phyloP scores from a whole-genome alignment of 2,797 vertebrate species.

The Picus viridis region DNA sequence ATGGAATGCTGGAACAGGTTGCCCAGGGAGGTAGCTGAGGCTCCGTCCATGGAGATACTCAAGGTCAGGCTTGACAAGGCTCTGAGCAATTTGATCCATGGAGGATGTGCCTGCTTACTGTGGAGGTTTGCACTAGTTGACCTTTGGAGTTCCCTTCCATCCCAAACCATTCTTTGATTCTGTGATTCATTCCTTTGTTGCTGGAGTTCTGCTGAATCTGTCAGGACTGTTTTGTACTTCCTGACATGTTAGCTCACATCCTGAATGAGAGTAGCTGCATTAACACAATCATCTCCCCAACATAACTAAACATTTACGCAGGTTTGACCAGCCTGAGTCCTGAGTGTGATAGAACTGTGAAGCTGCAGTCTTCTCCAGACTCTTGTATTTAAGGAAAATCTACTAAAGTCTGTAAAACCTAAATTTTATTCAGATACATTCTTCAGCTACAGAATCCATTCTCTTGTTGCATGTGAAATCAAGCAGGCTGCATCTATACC shows the following conservation, averaged over 20 bases:
- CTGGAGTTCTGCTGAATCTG: neutral
- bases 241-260: too few species aligned
- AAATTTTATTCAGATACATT: neutral
- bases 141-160: too few species aligned
- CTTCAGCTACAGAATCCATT: neutral
- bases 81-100: too few species aligned
- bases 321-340: neutral
- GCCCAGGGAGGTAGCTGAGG: too few species aligned
- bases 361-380: neutral
- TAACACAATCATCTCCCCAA: neutral
- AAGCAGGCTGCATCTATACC: neutral
- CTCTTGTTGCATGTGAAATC: neutral
- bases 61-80: too few species aligned
- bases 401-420: neutral
- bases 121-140: too few species aligned
- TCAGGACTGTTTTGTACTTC: neutral
- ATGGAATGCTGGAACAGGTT: too few species aligned
- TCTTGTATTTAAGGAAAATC: neutral
- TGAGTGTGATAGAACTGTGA: rapidly evolving
- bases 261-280: neutral
- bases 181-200: neutral
- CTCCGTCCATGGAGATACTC: too few species aligned
- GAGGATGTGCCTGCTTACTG: too few species aligned
- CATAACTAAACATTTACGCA: neutral
- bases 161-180: too few species aligned